Conservation (phyloP, 2,888 invertebrate species). For the Platycheirus rosarum region DNA sequence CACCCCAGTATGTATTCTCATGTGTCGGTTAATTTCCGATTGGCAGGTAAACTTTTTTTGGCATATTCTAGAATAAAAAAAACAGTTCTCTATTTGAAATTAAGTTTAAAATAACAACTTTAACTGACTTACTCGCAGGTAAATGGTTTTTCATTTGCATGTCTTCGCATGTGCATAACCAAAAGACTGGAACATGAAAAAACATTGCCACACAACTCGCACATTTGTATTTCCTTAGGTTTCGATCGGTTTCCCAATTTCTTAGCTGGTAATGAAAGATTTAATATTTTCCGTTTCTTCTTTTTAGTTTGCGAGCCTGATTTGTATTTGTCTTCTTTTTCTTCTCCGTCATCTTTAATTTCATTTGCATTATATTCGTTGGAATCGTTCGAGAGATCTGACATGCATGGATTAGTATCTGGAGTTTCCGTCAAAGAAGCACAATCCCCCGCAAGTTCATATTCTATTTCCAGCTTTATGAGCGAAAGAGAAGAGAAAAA, state of each 20-base stretch:
- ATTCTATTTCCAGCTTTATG: constrained; percentile 55
- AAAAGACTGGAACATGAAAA: constrained; percentile 80
- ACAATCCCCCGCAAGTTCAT: constrained; percentile 45
- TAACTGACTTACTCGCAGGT: constrained; percentile 79
- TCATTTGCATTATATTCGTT: constrained; percentile 10
- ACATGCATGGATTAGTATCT: constrained; percentile 17
- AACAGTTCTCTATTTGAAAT: background rate
- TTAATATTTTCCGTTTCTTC: background rate
- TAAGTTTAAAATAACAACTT: background rate
- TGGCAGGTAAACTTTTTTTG: constrained; percentile 81
- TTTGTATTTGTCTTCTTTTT: constrained; percentile 48
- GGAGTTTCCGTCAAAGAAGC: constrained; percentile 19
- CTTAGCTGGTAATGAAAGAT: background rate
- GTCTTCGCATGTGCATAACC: constrained; percentile 82
- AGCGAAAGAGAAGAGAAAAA: no score
- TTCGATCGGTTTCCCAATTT: constrained; percentile 46
- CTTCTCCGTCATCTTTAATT: constrained; percentile 15
- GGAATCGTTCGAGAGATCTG: constrained; percentile 53
- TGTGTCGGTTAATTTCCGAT: constrained; percentile 81
- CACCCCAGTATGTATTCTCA: constrained; percentile 82
- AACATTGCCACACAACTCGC: constrained; percentile 82
- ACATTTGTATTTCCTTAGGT: constrained; percentile 76
- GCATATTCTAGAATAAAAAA: constrained; percentile 78
- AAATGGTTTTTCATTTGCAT: constrained; percentile 81
- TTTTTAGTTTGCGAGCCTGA: background rate